A percentile compares a stretch with the other conserved stretches of the same genome.
Conservation (phyloP, 2,888 invertebrate genomes). For the Phalera bucephala region DNA sequence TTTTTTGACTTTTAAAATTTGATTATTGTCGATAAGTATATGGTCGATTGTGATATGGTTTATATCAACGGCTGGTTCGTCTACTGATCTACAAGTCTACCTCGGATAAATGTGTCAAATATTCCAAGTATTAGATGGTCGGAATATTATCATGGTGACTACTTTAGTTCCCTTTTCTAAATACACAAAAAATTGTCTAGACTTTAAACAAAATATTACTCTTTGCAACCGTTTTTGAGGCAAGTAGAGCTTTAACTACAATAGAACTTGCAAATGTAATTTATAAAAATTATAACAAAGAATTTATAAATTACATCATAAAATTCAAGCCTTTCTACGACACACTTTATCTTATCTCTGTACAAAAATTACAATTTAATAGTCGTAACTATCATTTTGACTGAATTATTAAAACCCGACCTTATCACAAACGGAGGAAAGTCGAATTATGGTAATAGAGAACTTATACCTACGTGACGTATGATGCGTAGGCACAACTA, state of each 20-base stretch:
- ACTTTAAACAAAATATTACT: too few relatives aligned
- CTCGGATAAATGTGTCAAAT: too few relatives aligned
- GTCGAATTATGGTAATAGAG: neutral
- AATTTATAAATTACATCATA: conserved; percentile 1
- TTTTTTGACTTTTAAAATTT: too few relatives aligned
- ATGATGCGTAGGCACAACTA: conserved; percentile 1
- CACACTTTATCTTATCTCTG: conserved; percentile 2
- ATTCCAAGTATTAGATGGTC: too few relatives aligned
- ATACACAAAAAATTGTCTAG: too few relatives aligned
- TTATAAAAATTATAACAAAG: neutral
- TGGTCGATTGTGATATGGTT: too few relatives aligned
- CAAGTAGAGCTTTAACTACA: neutral
- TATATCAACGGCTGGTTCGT: too few relatives aligned
- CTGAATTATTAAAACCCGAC: neutral
- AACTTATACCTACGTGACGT: conserved; percentile 6
- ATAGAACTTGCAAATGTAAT: neutral
- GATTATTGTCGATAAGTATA: too few relatives aligned
- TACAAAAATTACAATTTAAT: conserved; percentile 3
- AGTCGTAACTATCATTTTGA: conserved; percentile 1
- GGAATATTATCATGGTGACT: too few relatives aligned
- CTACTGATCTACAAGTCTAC: too few relatives aligned
- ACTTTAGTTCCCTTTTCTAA: too few relatives aligned
- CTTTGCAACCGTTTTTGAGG: too few relatives aligned
- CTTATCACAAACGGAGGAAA: neutral
- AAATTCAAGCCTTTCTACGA: neutral